Evolutionary conservation across 92 coral and sea anemone genomes (phyloP).

Genomic region (Isaurus tuberculatus): DNA sequence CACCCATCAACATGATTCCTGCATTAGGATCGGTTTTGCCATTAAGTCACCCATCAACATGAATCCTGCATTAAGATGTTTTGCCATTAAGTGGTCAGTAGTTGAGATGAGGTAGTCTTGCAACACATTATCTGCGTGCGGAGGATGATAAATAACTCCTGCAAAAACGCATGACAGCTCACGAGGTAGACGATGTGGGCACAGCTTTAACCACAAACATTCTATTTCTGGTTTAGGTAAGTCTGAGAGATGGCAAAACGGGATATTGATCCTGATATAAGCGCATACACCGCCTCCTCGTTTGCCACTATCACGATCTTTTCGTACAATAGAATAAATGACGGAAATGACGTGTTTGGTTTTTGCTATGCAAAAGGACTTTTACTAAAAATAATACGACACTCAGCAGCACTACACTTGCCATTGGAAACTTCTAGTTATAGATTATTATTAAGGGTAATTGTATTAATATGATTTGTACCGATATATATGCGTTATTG

Average conservation of each 20-base stretch:
- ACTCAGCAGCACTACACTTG: too few species aligned
- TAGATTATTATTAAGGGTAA: too few species aligned
- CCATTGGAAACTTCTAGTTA: too few species aligned
- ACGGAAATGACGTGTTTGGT: too few species aligned
- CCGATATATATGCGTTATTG: too few species aligned
- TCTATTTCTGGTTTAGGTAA: neutral
- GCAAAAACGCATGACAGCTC: neutral
- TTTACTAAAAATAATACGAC: too few species aligned
- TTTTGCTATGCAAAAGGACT: too few species aligned
- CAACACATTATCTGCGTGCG: neutral
- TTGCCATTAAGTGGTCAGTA: too few species aligned
- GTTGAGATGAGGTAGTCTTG: too few species aligned
- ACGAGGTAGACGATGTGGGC: neutral
- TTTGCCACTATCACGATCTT: neutral
- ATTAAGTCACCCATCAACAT: slow-evolving; percentile 53
- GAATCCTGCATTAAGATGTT: slow-evolving; percentile 42
- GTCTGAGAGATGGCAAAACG: neutral
- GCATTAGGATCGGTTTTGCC: too few species aligned
- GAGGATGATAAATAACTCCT: neutral
- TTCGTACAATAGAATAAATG: neutral
- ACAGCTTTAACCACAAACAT: neutral
- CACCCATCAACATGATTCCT: too few species aligned
- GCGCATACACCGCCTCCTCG: neutral
- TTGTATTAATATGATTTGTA: too few species aligned
- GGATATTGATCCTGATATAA: slow-evolving; percentile 3